A percentile compares a stretch with the other conserved stretches of the same genome.
These are phyloP conservation scores for Sebastes hopkinsi DNA, from an alignment of 2,797 vertebrate genomes.

Conservation along the genomic window DNA sequence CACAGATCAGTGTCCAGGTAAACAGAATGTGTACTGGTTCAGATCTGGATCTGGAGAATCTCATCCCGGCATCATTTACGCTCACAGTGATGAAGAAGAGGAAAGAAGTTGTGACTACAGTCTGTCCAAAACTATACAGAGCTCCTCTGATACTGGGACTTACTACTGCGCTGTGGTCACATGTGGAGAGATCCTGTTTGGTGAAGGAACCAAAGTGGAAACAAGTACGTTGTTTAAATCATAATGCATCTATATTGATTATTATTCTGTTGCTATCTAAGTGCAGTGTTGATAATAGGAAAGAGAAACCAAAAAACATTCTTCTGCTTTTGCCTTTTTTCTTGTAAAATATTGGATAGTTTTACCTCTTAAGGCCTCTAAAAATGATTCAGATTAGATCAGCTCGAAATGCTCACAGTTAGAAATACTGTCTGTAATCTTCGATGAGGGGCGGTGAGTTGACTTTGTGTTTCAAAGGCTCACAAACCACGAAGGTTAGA, in stretches of 20 bases:
- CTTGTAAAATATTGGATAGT: not conserved
- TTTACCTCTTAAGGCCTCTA: not conserved
- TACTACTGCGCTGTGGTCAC: conserved; percentile 63
- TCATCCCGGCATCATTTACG: not conserved
- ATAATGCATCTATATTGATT: not conserved
- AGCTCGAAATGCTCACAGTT: not conserved
- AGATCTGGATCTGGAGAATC: conserved; percentile 16
- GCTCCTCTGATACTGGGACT: conserved; percentile 49
- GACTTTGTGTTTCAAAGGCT: not conserved
- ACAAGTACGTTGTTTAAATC: conserved; percentile 30
- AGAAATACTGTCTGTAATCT: not conserved
- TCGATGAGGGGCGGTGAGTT: not conserved
- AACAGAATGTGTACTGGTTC: conserved; percentile 39
- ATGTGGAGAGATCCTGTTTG: conserved; percentile 68
- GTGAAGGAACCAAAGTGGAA: conserved; percentile 44
- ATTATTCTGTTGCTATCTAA: not conserved
- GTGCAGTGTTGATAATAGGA: not conserved
- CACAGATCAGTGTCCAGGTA: conserved; percentile 13
- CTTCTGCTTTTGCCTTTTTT: not conserved
- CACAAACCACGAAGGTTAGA: not conserved
- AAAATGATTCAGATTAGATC: not conserved
- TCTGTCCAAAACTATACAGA: conserved; percentile 34
- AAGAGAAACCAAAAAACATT: not conserved
- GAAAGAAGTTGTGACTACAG: conserved; percentile 37
- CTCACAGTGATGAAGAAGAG: not conserved